phyloP scores from a whole-genome alignment of 2,888 invertebrate species.

The Tetragonula carbonaria region DNA sequence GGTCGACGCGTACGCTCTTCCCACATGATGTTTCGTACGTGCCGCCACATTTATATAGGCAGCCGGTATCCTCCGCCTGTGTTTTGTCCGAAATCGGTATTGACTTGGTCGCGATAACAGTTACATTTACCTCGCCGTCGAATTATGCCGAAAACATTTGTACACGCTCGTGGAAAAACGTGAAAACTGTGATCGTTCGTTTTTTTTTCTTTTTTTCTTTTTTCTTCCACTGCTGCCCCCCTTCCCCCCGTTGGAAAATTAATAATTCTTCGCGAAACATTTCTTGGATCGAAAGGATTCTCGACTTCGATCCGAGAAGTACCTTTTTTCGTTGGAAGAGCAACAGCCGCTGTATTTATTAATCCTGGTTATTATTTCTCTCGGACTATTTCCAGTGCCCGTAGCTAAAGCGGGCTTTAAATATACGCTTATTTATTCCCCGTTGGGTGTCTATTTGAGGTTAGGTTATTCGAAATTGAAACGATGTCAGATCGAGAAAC shows the following conservation, averaged over 20 bases:
- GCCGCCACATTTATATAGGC: conserved; percentile 58
- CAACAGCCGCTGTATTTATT: no score
- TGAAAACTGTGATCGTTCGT: not conserved
- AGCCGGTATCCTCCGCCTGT: conserved; percentile 42
- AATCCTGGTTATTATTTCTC: no score
- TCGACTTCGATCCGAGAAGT: no score
- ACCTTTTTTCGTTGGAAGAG: no score
- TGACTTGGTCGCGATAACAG: conserved; percentile 64
- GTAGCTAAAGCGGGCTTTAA: no score
- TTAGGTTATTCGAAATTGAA: no score
- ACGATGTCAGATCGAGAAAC: no score
- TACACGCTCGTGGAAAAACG: not conserved
- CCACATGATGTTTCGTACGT: conserved; percentile 54
- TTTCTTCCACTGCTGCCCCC: no score
- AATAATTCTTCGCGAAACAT: not conserved
- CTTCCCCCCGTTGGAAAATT: not conserved
- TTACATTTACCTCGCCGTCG: conserved; percentile 51
- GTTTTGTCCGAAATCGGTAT: conserved; percentile 67
- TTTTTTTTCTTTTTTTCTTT: not conserved
- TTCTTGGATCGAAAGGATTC: no score
- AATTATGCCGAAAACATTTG: conserved; percentile 59
- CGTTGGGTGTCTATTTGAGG: no score
- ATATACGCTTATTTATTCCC: no score
- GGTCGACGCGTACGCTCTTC: conserved; percentile 2
- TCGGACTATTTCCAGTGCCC: no score